Evolutionary conservation across 2,797 vertebrate genomes (phyloP).

Genomic region (Diceros bicornis): DNA sequence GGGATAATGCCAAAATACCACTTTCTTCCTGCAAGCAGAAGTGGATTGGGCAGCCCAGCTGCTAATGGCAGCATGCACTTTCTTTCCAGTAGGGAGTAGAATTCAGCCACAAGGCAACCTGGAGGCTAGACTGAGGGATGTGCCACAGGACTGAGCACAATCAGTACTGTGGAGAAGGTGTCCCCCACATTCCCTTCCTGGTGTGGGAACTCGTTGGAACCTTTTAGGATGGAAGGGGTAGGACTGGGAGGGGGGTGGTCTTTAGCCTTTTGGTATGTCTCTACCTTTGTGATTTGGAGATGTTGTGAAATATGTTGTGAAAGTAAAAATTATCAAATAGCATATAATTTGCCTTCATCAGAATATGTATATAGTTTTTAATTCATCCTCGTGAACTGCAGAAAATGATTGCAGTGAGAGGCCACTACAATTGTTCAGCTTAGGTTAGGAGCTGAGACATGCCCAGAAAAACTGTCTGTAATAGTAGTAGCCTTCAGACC

Average conservation of each 20-base stretch:
- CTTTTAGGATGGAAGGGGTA: not conserved
- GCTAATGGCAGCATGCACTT: not conserved
- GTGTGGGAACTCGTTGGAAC: not conserved
- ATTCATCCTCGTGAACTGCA: not conserved
- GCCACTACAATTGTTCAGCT: not conserved
- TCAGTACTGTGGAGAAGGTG: not conserved
- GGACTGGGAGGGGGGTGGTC: not conserved
- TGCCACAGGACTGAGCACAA: not conserved
- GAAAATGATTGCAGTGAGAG: not conserved
- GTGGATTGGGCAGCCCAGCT: not conserved
- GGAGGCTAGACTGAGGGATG: not conserved
- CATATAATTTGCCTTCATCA: constrained; percentile 3
- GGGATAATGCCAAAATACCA: not conserved
- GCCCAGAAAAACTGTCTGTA: not conserved
- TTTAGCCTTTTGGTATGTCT: not conserved
- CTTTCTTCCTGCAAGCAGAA: not conserved
- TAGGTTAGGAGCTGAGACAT: not conserved
- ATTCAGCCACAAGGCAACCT: not conserved
- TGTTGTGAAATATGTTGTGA: not conserved
- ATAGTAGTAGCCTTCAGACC: not conserved
- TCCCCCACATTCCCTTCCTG: not conserved
- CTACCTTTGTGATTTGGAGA: not conserved
- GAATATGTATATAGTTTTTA: not conserved
- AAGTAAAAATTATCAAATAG: constrained; percentile 39
- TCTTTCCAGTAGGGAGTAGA: not conserved